These are phyloP conservation scores for Morinoia aosen DNA, from an alignment of 2,888 invertebrate genomes.

Conservation along the genomic window DNA sequence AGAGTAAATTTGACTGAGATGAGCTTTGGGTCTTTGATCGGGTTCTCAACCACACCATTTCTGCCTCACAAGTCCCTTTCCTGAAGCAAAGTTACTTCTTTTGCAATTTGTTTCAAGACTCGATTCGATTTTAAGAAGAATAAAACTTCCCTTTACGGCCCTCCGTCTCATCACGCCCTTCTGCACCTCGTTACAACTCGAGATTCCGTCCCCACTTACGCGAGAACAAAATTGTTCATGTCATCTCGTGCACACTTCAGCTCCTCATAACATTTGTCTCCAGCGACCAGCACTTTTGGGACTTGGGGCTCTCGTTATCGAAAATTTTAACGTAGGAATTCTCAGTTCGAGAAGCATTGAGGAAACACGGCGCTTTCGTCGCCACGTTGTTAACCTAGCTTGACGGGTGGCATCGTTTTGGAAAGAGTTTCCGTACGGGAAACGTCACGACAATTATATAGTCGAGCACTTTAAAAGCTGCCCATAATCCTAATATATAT, in stretches of 20 bases:
- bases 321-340: background rate
- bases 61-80: background rate
- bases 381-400: background rate
- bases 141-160: background rate
- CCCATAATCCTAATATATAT: too few relatives aligned
- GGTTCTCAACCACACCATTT: background rate
- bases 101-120: background rate
- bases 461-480: background rate
- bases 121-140: background rate
- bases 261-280: slow-evolving; percentile 12
- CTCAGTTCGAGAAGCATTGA: background rate
- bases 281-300: background rate
- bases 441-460: background rate
- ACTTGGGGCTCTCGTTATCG: background rate
- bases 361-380: background rate
- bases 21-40: background rate
- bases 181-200: background rate
- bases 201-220: background rate
- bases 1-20: background rate
- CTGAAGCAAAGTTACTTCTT: background rate
- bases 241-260: background rate
- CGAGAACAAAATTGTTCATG: background rate
- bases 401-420: background rate
- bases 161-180: background rate
- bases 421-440: background rate